Evolutionary conservation across 2,888 invertebrate genomes (phyloP).

Genomic region (Tribolium freemani): DNA sequence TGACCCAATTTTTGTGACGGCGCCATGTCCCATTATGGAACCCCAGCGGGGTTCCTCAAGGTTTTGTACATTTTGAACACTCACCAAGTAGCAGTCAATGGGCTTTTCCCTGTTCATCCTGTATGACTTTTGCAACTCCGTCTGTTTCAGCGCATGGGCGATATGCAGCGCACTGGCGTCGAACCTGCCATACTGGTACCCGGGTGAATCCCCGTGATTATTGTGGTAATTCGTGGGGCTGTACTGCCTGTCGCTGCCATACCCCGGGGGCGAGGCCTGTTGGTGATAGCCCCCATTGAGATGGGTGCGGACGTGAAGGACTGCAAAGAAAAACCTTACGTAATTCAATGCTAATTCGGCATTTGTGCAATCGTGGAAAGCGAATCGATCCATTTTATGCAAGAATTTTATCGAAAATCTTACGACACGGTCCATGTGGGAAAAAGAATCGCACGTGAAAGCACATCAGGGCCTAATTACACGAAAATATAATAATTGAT

Average conservation of each 20-base stretch:
- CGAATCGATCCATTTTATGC: constrained; percentile 5
- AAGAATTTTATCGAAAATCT: constrained; percentile 14
- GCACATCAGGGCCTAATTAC: constrained; percentile 19
- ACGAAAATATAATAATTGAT: constrained; percentile 15
- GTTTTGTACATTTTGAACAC: constrained; percentile 62
- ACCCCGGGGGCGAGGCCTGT: constrained; percentile 60
- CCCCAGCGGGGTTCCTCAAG: too few species aligned
- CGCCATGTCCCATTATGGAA: too few species aligned
- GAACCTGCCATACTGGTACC: constrained; percentile 87
- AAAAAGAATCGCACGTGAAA: constrained; percentile 18
- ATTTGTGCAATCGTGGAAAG: constrained; percentile 26
- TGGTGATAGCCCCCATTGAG: constrained; percentile 64
- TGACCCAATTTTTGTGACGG: too few species aligned
- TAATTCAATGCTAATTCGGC: constrained; percentile 22
- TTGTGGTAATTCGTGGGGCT: constrained; percentile 70
- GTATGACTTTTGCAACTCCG: constrained; percentile 91
- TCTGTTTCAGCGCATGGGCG: constrained; percentile 92
- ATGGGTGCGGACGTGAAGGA: constrained; percentile 70
- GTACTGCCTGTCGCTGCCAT: constrained; percentile 66
- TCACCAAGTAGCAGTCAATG: constrained; percentile 92
- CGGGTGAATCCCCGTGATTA: constrained; percentile 64
- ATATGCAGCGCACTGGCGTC: constrained; percentile 95
- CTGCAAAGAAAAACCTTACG: constrained; percentile 55
- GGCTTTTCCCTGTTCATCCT: constrained; percentile 89
- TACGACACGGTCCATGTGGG: constrained; percentile 5